Percentiles rank a stretch among this genome's conserved stretches.
Conservation (phyloP, 2,888 invertebrate species). For the Reticulitermes lucifugus region DNA sequence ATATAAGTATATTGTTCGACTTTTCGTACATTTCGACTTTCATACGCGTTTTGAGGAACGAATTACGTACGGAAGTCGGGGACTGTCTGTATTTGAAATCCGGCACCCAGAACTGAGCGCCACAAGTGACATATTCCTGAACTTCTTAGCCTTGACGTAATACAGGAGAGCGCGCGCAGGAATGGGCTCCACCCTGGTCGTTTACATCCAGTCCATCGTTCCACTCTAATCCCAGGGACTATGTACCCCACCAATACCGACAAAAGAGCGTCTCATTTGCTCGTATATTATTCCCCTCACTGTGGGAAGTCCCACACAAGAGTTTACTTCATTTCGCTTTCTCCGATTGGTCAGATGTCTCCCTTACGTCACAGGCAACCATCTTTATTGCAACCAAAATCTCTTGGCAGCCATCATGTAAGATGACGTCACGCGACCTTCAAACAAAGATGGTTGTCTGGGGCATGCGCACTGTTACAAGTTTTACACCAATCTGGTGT, state of each 20-base stretch:
- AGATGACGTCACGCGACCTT: slow-evolving; percentile 13
- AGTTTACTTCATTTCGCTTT: background rate
- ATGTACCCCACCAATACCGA: background rate
- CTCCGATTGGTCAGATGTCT: background rate
- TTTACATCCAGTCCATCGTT: background rate
- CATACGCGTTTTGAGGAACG: too few relatives aligned
- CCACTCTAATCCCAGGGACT: background rate
- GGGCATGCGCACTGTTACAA: slow-evolving; percentile 11
- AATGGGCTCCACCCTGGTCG: background rate
- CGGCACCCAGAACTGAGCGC: background rate
- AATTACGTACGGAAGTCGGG: too few relatives aligned
- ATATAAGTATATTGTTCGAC: too few relatives aligned
- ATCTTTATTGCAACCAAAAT: slow-evolving; percentile 15
- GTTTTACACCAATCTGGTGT: background rate
- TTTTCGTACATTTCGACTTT: too few relatives aligned
- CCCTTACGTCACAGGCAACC: slow-evolving; percentile 29
- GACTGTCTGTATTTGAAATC: background rate
- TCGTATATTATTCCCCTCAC: background rate
- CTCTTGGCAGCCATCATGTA: slow-evolving; percentile 28
- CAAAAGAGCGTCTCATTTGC: background rate
- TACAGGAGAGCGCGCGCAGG: background rate
- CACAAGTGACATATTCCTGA: background rate
- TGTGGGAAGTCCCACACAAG: background rate
- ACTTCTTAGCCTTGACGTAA: background rate
- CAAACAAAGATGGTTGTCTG: background rate